Evolutionary conservation across 2,888 invertebrate genomes (phyloP), one percentile per base, ranked within the genome.

Genomic region (Caenorhabditis virilis): DNA sequence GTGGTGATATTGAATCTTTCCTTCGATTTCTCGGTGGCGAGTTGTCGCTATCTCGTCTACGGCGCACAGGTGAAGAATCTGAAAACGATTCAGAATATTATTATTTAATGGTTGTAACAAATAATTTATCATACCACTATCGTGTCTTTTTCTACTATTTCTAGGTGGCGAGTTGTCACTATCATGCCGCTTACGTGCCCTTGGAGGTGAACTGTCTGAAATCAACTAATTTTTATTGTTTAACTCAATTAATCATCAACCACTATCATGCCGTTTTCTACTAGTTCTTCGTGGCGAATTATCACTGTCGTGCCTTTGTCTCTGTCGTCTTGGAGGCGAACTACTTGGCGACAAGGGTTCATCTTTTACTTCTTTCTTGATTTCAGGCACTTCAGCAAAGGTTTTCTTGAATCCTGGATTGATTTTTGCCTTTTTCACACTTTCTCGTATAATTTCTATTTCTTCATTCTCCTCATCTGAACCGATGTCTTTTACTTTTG

Each of bases 401-500:
- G 67, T 55, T 16, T 62, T 30, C 23, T 67, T 67, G 47, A 67
- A 67, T 4, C 61, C 62, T 15, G 52, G 54, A 6, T 53, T 58
- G 1, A 58, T 53, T 43, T 62, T 62, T 15, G 62, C 62, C 56
- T 62, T 69, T 22, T 61, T 65, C 2, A 60, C 62, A 16, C 52
- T 55, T 43, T 72, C 61, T 20, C 56, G 54, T 9, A 69, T 20
- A 46, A 69, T 66, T 57, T 64, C 64, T 5, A 69, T 59, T 50
- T 72, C 72, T 41, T 67, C 60, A 15, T n/a, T 53, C 23, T 72
- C 69, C 13, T 72, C 70, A 15, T 61, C 63, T 3, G 66, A 64
- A 18, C 59, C 65, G 6, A 60, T 59, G 4, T 70, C 67, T 27
- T 51, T 53, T 3, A 35, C 42, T 38, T 58, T 63, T 2, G 72